A percentile compares a stretch with the other conserved stretches of the same genome.
Evolutionary conservation across 2,113 vertebrate genomes (phyloP).

Genomic region (Romanogobio albipinnatus): DNA sequence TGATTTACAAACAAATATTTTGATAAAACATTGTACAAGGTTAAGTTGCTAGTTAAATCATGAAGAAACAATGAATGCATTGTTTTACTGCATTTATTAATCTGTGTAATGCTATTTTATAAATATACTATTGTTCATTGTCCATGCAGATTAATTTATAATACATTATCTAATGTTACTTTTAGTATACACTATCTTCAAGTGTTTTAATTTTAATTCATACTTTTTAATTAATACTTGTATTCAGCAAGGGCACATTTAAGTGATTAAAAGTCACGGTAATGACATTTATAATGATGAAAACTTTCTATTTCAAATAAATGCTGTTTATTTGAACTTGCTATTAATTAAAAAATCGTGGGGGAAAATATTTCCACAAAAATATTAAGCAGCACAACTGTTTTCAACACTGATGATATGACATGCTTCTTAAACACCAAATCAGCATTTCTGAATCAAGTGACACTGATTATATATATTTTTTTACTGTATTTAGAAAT

Average conservation of each 20-base stretch:
- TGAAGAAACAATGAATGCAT: not conserved
- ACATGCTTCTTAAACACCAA: not conserved
- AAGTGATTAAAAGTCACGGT: not conserved
- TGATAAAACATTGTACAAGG: not conserved
- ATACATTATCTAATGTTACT: not conserved
- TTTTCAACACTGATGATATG: too few species aligned
- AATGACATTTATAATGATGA: not conserved
- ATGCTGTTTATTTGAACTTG: not conserved
- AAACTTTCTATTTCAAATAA: not conserved
- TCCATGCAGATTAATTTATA: not conserved
- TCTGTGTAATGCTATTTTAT: not conserved
- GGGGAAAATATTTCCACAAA: too few species aligned
- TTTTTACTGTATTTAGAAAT: not conserved
- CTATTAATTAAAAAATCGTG: not conserved
- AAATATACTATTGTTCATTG: not conserved
- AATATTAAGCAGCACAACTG: too few species aligned
- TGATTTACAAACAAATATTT: not conserved
- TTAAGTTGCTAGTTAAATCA: not conserved
- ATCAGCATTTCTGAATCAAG: not conserved
- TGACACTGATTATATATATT: too few species aligned
- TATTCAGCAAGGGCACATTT: not conserved
- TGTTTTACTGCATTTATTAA: not conserved
- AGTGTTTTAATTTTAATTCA: not conserved
- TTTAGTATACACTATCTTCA: not conserved
- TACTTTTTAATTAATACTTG: not conserved